Evolutionary conservation across 2,888 invertebrate genomes (phyloP), one percentile per base, ranked within the genome.

Genomic region (Ochlodes sylvanus): DNA sequence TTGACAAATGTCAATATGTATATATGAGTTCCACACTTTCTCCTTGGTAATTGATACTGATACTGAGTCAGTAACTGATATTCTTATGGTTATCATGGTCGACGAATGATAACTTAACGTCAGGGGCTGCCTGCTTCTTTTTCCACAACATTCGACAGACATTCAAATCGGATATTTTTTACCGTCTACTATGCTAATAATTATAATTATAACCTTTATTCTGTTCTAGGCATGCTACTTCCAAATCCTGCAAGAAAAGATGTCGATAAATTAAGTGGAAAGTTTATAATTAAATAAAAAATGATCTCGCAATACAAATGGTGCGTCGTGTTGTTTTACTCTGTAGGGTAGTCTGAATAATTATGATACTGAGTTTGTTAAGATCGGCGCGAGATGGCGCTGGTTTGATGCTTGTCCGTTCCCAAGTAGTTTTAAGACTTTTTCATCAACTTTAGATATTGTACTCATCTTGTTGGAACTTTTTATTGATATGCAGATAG

Each of bases 191-290:
- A 34, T 7, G 34, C 34, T 38, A 38, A 12, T 38, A 9, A 10
- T 9, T 38, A 12, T 38, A 12, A 10, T 34, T 34, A 34, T 7
- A 34, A 12, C 12, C 38, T 38, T 65, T 69, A 70, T 71, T 76
- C 63, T 94, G 15, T 68, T 94, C 55, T 92, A 96, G 96, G 96
- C 96, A 14, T 96, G 96, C 83, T 96, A 96, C 86, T 95, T 95
- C 81, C 96, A 96, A 93, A 96, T 96, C 77, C 94, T 96, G 14
- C 95, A 96, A 92, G 96, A 96, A 84, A 95, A 95, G 83, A 93
- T 94, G 87, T 93, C 94, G 54, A 94, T 94, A 72, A 90, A 88
- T 77, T 90, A 82, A 54, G 17, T 32, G 19, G 41, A 50, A 19
- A 19, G 38, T 52, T 54, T 63, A 50, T n/a, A n/a, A n/a, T 42